A percentile compares a stretch with the other conserved stretches of the same genome.
Conservation (phyloP, 2,888 invertebrate genomes). For the Synanthedon tipuliformis region DNA sequence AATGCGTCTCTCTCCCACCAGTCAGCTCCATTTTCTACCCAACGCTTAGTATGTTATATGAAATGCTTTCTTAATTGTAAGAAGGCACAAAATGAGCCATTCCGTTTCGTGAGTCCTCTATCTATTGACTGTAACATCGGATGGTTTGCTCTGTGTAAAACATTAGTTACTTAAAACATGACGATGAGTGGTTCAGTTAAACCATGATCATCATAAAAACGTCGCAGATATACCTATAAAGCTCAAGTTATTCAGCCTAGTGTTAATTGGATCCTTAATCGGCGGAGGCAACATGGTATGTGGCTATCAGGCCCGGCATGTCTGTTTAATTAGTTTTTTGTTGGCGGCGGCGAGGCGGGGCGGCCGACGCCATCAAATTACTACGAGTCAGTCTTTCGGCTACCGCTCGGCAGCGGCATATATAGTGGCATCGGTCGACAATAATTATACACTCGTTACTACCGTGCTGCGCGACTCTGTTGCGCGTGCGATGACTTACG, state of each 20-base stretch:
- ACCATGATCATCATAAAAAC: too few species aligned
- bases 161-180: too few species aligned
- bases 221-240: too few species aligned
- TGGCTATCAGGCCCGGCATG: background rate
- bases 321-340: constrained; percentile 69
- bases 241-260: background rate
- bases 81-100: too few species aligned
- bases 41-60: too few species aligned
- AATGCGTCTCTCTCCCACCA: too few species aligned
- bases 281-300: background rate
- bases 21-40: too few species aligned
- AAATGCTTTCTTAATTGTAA: too few species aligned
- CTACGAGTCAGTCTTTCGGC: constrained; percentile 67
- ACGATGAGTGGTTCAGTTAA: too few species aligned
- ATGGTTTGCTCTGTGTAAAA: too few species aligned
- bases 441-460: constrained; percentile 71
- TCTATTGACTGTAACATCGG: too few species aligned
- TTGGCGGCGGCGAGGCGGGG: constrained; percentile 43
- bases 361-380: constrained; percentile 68
- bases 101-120: too few species aligned
- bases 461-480: constrained; percentile 52
- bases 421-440: constrained; percentile 20
- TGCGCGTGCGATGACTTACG: constrained; percentile 17
- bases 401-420: constrained; percentile 26
- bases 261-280: background rate